Percentiles rank a stretch among this genome's conserved stretches.
Conservation (phyloP, 2,113 vertebrate genomes). For the Myrmecophaga tridactyla region DNA sequence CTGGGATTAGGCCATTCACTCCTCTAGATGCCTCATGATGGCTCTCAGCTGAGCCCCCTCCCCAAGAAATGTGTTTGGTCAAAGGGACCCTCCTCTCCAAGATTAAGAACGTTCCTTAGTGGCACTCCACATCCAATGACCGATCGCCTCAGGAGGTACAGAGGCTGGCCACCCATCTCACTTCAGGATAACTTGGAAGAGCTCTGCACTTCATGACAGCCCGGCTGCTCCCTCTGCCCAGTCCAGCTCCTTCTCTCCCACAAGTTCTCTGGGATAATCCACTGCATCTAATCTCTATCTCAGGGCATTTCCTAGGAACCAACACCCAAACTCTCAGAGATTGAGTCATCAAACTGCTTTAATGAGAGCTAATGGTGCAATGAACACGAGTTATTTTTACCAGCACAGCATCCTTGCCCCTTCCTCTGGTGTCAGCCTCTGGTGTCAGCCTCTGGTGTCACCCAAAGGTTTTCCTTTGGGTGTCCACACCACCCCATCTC, state of each 20-base stretch:
- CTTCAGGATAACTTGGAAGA: background rate
- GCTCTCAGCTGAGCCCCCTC: background rate
- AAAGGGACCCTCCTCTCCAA: background rate
- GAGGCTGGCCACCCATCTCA: background rate
- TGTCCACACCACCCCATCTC: background rate
- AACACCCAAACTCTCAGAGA: background rate
- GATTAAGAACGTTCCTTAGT: background rate
- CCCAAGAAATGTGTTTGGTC: background rate
- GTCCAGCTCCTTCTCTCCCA: too few relatives aligned
- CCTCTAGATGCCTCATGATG: background rate
- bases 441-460: background rate
- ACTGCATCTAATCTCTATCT: background rate
- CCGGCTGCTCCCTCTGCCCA: background rate
- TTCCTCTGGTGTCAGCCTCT: background rate
- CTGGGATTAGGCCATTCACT: background rate
- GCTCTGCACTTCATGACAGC: background rate
- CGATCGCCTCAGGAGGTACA: accelerated
- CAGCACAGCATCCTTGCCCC: background rate
- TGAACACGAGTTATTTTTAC: background rate
- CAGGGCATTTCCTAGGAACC: background rate
- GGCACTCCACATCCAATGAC: background rate
- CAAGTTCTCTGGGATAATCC: background rate
- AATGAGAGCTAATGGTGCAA: background rate
- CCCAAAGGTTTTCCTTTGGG: background rate
- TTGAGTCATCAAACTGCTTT: background rate